phyloP scores from a whole-genome alignment of 1,140 invertebrate genomes.

The Trypoxylus dichotomus region DNA sequence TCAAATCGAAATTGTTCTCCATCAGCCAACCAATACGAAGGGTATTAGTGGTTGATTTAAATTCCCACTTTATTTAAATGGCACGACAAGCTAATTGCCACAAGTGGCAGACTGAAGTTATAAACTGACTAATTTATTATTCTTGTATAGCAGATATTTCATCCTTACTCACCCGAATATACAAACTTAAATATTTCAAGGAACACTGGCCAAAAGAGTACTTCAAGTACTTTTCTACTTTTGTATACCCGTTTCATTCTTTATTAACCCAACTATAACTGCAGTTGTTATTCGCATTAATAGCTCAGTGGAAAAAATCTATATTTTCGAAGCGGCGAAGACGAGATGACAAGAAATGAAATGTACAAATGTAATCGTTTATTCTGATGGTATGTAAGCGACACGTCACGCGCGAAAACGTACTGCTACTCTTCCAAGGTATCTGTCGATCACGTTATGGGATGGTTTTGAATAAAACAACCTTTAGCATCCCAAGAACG shows the following conservation, averaged over 20 bases:
- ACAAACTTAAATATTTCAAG: too few relatives aligned
- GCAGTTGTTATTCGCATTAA: not conserved
- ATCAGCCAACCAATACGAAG: too few relatives aligned
- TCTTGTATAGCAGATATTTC: too few relatives aligned
- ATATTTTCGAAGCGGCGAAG: not conserved
- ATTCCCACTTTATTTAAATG: too few relatives aligned
- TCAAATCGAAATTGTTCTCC: too few relatives aligned
- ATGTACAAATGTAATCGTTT: conserved; percentile 17
- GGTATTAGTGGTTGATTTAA: too few relatives aligned
- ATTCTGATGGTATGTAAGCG: conserved; percentile 9
- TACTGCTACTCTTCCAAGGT: not conserved
- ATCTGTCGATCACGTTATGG: conserved; percentile 12
- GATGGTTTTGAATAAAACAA: not conserved
- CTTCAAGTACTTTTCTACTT: not conserved
- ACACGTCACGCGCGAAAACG: conserved; percentile 3
- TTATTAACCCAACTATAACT: not conserved
- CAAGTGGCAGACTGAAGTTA: too few relatives aligned
- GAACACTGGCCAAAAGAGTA: too few relatives aligned
- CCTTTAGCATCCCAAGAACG: not conserved
- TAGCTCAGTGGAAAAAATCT: not conserved
- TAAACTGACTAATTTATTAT: too few relatives aligned
- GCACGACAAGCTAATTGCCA: too few relatives aligned
- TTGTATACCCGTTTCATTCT: not conserved
- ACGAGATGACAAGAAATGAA: conserved; percentile 12
- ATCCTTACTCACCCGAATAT: too few relatives aligned